These are phyloP conservation scores for Strongylocentrotus purpuratus DNA, from an alignment of 35 echinoderm and acorn worm genomes.

Conservation along the genomic window DNA sequence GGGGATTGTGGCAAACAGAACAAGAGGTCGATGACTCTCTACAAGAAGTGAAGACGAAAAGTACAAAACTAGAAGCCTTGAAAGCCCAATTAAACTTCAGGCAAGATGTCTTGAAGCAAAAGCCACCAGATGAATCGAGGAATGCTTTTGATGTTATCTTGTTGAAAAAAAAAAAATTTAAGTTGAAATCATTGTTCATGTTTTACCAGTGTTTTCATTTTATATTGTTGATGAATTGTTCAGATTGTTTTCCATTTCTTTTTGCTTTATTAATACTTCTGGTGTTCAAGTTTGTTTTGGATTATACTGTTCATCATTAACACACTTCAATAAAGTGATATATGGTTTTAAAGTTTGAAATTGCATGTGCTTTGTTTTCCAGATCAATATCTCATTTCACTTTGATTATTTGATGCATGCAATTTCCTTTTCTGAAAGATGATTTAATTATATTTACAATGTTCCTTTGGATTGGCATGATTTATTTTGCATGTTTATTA, in stretches of 20 bases:
- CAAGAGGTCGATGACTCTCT: constrained; percentile 21
- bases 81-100: constrained; percentile 33
- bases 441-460: too few species aligned
- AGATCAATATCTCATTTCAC: too few species aligned
- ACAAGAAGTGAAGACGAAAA: not conserved
- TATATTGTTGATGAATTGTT: not conserved
- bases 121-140: constrained; percentile 44
- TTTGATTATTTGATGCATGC: too few species aligned
- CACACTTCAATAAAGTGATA: not conserved
- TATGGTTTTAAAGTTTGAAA: not conserved
- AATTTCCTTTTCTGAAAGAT: too few species aligned
- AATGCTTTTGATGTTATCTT: too few species aligned
- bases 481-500: too few species aligned
- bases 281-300: not conserved
- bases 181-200: not conserved
- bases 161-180: not conserved
- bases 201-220: not conserved
- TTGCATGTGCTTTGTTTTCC: not conserved
- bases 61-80: not conserved
- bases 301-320: not conserved
- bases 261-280: not conserved
- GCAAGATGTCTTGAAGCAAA: constrained; percentile 21
- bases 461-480: too few species aligned
- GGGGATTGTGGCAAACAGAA: constrained; percentile 39
- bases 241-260: not conserved